Evolutionary conservation across 1,140 invertebrate genomes (phyloP).

Genomic region (Musca vetustissima): DNA sequence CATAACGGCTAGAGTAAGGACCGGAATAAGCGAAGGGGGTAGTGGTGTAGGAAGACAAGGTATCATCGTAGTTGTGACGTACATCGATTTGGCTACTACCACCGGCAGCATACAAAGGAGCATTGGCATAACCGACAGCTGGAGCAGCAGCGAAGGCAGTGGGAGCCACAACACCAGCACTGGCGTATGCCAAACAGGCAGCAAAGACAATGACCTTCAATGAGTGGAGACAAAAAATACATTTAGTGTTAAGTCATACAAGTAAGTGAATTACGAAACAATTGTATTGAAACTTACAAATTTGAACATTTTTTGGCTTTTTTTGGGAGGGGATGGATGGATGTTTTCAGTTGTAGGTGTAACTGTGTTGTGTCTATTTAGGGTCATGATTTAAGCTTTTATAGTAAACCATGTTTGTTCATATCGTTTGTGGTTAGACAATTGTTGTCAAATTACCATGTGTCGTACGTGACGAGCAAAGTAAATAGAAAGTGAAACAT

Average conservation of each 20-base stretch:
- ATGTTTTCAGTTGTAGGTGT: no score
- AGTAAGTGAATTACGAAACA: background rate
- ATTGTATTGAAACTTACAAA: slow-evolving; percentile 39
- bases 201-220: slow-evolving; percentile 34
- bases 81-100: slow-evolving; percentile 51
- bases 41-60: slow-evolving; percentile 49
- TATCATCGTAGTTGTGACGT: slow-evolving; percentile 48
- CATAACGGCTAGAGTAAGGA: slow-evolving; percentile 60
- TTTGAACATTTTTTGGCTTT: slow-evolving; percentile 43
- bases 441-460: no score
- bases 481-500: no score
- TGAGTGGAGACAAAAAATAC: background rate
- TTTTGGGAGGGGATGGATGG: no score
- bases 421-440: no score
- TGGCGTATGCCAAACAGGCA: slow-evolving; percentile 40
- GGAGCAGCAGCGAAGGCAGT: slow-evolving; percentile 39
- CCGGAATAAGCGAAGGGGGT: slow-evolving; percentile 45
- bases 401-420: no score
- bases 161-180: slow-evolving; percentile 47
- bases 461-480: no score
- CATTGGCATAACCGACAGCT: slow-evolving; percentile 50
- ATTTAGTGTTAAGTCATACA: background rate
- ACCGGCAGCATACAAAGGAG: slow-evolving; percentile 46
- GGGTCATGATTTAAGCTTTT: no score
- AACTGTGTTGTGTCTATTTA: no score